Percentiles rank a stretch among this genome's conserved stretches.
phyloP scores from a whole-genome alignment of 2,113 vertebrate species.

The Ahaetulla prasina region DNA sequence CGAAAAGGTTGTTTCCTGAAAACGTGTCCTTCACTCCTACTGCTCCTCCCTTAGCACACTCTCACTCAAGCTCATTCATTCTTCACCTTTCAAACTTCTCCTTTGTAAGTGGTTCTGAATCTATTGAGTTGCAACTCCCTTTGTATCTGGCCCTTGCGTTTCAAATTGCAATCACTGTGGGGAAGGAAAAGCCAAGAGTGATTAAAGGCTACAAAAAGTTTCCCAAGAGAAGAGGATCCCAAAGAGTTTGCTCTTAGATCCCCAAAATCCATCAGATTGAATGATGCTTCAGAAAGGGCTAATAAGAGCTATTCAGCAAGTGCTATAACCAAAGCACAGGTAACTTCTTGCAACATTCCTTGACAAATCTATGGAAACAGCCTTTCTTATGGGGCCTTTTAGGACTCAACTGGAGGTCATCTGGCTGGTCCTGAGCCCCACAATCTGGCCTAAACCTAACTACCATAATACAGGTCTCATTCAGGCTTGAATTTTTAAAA shows the following conservation, averaged over 20 bases:
- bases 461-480: background rate
- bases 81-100: conserved; percentile 65
- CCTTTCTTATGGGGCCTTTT: background rate
- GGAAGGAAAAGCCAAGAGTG: conserved; percentile 45
- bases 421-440: background rate
- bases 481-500: no score
- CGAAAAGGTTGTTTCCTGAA: conserved; percentile 43
- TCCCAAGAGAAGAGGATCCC: conserved; percentile 46
- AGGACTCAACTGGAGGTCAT: background rate
- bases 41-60: conserved; percentile 35
- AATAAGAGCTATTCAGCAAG: background rate
- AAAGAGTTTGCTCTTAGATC: conserved; percentile 30
- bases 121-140: conserved; percentile 58
- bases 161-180: conserved; percentile 61
- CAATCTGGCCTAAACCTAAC: background rate
- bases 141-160: conserved; percentile 65
- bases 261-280: conserved; percentile 26
- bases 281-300: background rate
- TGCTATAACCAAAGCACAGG: background rate
- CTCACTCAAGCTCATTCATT: conserved; percentile 58
- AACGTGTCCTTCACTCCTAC: conserved; percentile 44
- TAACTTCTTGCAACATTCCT: background rate
- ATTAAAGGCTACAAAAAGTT: conserved; percentile 58
- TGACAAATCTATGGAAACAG: background rate
- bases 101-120: conserved; percentile 64